phyloP scores from a whole-genome alignment of 2,888 invertebrate genomes.

The Drosophila mercatorum region DNA sequence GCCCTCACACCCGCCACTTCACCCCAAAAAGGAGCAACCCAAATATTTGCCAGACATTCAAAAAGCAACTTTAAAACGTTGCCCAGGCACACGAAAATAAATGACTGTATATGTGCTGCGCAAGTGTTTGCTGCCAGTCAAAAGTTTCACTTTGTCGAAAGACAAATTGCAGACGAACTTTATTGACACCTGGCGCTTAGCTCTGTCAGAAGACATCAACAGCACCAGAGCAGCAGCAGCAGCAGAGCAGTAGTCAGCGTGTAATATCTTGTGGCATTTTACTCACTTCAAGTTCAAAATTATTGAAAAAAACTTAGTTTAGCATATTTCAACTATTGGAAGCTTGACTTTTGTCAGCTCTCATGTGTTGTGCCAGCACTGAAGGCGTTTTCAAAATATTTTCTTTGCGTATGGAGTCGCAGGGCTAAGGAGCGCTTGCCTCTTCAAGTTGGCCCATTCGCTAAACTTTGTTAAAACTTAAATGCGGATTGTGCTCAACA shows the following conservation, averaged over 20 bases:
- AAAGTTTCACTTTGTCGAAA: conserved; percentile 39
- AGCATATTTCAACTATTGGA: neutral
- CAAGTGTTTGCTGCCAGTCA: conserved; percentile 24
- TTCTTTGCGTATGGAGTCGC: neutral
- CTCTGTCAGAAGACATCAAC: neutral
- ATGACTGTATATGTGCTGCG: conserved; percentile 1
- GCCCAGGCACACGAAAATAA: conserved; percentile 17
- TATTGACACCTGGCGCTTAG: conserved; percentile 24
- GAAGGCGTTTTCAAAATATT: conserved; percentile 1
- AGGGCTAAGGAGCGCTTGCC: too few species aligned
- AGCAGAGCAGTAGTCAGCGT: neutral
- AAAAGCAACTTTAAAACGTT: conserved; percentile 49
- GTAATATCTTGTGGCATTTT: too few species aligned
- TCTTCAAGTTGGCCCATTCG: neutral
- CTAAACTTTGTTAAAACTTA: neutral
- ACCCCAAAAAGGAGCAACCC: conserved; percentile 7
- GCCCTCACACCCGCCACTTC: neutral
- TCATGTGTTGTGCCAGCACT: neutral
- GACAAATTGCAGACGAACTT: conserved; percentile 37
- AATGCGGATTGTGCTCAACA: neutral
- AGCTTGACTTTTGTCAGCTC: neutral
- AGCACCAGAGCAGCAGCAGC: neutral
- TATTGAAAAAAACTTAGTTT: too few species aligned
- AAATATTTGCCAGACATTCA: conserved; percentile 40
- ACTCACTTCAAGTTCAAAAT: neutral